phyloP scores from a whole-genome alignment of 1,140 invertebrate species.

The Nasonia vitripennis region DNA sequence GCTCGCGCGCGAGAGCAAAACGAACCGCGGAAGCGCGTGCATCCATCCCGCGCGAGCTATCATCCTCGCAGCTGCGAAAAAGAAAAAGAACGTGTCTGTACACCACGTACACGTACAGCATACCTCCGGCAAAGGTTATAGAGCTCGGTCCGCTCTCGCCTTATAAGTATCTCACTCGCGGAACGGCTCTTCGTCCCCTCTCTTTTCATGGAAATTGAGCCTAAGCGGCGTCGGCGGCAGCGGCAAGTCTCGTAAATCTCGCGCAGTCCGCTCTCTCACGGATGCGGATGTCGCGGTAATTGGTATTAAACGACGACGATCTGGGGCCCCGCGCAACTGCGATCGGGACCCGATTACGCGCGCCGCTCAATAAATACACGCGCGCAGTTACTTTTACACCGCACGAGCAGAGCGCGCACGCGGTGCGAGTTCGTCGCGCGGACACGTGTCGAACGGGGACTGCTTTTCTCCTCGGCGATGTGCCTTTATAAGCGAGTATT shows the following conservation, averaged over 20 bases:
- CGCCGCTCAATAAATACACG: constrained; percentile 26
- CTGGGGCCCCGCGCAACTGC: background rate
- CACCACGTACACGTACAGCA: background rate
- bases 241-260: constrained; percentile 51
- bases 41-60: constrained; percentile 33
- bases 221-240: constrained; percentile 1
- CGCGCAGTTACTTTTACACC: constrained; percentile 2
- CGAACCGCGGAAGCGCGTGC: constrained; percentile 3
- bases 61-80: constrained; percentile 1
- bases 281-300: constrained; percentile 55
- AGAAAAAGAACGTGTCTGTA: background rate
- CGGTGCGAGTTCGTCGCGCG: background rate
- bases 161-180: constrained; percentile 46
- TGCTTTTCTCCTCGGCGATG: background rate
- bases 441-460: background rate
- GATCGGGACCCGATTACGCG: constrained; percentile 19
- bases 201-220: constrained; percentile 50
- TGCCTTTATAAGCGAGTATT: background rate
- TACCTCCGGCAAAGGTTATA: constrained; percentile 9
- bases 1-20: background rate
- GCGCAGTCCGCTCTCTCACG: constrained; percentile 46
- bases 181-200: background rate
- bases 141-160: constrained; percentile 20
- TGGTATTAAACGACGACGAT: constrained; percentile 54
- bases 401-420: background rate